Conservation (phyloP, 2,888 invertebrate species). For the Cancer borealis region DNA sequence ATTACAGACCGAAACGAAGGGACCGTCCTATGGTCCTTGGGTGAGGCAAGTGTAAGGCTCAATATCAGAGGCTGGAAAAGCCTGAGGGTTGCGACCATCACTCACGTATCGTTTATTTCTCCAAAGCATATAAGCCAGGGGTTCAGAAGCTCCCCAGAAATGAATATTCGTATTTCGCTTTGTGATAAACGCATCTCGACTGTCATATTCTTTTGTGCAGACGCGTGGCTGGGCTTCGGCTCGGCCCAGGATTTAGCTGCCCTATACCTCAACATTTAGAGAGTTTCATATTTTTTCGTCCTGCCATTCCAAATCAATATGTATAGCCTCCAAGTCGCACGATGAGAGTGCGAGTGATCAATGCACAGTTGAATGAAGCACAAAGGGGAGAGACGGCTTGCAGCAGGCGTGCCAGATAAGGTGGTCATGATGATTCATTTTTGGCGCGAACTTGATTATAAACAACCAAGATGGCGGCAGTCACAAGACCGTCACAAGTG, state of each 20-base stretch:
- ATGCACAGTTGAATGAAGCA: constrained; percentile 73
- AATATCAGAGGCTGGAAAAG: constrained; percentile 52
- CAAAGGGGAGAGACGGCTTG: constrained; percentile 69
- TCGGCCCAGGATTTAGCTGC: constrained; percentile 71
- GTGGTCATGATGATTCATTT: constrained; percentile 75
- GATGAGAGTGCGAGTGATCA: constrained; percentile 72
- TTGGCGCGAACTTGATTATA: constrained; percentile 75
- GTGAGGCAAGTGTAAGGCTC: constrained; percentile 62
- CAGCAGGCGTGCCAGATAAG: constrained; percentile 71
- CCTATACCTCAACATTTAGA: constrained; percentile 67
- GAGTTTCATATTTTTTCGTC: constrained; percentile 72
- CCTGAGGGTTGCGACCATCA: constrained; percentile 73
- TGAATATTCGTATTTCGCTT: constrained; percentile 77
- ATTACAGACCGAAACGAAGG: constrained; percentile 71
- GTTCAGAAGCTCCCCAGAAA: constrained; percentile 77
- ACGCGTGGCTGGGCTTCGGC: constrained; percentile 76
- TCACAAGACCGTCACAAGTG: constrained; percentile 63
- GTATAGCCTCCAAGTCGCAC: constrained; percentile 62
- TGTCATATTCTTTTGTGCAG: constrained; percentile 77
- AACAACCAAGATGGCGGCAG: constrained; percentile 75
- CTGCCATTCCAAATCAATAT: constrained; percentile 65
- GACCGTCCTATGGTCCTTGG: constrained; percentile 48
- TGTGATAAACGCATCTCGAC: constrained; percentile 76
- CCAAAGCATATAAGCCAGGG: constrained; percentile 77
- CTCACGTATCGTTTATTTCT: constrained; percentile 76